These are phyloP conservation scores for Coelinius sp. DNA, from an alignment of 2,888 invertebrate genomes.

Conservation along the genomic window DNA sequence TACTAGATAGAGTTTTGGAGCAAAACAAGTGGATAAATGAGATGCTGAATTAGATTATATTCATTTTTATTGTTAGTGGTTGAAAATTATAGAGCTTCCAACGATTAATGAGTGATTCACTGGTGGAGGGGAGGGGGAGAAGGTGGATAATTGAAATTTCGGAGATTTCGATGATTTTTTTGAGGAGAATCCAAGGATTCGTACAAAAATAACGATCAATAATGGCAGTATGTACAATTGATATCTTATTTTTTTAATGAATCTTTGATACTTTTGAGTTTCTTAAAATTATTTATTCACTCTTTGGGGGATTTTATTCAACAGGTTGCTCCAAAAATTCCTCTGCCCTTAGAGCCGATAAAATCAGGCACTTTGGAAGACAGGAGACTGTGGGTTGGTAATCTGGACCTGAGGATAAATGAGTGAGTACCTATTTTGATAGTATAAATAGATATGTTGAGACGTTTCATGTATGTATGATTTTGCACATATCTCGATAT, in stretches of 20 bases:
- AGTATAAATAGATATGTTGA: background rate
- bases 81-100: background rate
- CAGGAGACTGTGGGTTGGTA: slow-evolving; percentile 91
- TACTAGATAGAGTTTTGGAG: background rate
- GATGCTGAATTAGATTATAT: background rate
- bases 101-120: background rate
- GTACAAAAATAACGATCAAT: background rate
- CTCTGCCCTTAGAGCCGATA: slow-evolving; percentile 75
- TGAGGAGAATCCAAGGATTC: background rate
- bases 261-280: background rate
- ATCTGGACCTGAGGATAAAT: slow-evolving; percentile 89
- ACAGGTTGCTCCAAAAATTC: slow-evolving; percentile 66
- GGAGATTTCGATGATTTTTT: background rate
- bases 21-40: background rate
- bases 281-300: background rate
- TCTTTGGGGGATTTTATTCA: background rate
- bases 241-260: no score
- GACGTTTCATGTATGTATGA: no score
- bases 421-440: slow-evolving; percentile 87
- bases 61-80: background rate
- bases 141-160: background rate
- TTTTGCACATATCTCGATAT: no score
- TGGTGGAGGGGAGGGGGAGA: background rate
- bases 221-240: background rate
- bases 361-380: slow-evolving; percentile 75